phyloP scores from a whole-genome alignment of 2,797 vertebrate species.

The Gymnodraco acuticeps region DNA sequence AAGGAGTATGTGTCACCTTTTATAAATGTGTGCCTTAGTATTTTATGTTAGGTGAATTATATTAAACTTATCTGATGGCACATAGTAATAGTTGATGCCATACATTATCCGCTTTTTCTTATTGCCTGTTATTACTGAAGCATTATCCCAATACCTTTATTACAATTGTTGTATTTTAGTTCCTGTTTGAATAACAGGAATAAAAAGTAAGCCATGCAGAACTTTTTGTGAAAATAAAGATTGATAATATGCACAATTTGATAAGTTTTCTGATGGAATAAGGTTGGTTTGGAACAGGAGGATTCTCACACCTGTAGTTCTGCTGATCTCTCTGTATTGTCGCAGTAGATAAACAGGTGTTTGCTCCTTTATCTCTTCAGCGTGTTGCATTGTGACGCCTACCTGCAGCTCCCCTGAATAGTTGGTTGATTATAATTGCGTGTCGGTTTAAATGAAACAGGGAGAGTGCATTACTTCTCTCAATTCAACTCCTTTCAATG shows the following conservation, averaged over 20 bases:
- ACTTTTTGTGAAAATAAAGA: not conserved
- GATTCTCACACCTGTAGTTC: not conserved
- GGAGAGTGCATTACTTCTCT: slow-evolving; percentile 16
- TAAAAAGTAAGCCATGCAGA: not conserved
- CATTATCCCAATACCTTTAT: too few relatives aligned
- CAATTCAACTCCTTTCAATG: slow-evolving; percentile 14
- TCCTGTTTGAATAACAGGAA: too few relatives aligned
- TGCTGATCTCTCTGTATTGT: not conserved
- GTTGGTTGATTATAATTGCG: slow-evolving; percentile 42
- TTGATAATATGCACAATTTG: not conserved
- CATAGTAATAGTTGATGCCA: too few relatives aligned
- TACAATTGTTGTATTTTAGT: not conserved
- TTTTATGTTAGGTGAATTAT: too few relatives aligned
- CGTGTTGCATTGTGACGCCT: slow-evolving; percentile 3
- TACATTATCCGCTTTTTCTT: too few relatives aligned
- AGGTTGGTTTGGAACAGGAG: not conserved
- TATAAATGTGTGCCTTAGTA: too few relatives aligned
- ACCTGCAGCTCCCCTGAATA: slow-evolving; percentile 40
- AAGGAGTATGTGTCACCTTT: too few relatives aligned
- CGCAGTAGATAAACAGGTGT: slow-evolving; percentile 19
- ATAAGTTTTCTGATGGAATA: not conserved
- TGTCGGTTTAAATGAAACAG: slow-evolving; percentile 24
- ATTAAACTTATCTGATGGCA: too few relatives aligned
- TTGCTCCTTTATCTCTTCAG: slow-evolving; percentile 10
- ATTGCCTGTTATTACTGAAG: too few relatives aligned